A percentile compares a stretch with the other conserved stretches of the same genome.
phyloP scores from a whole-genome alignment of 2,113 vertebrate species.

The Crotalus tigris region DNA sequence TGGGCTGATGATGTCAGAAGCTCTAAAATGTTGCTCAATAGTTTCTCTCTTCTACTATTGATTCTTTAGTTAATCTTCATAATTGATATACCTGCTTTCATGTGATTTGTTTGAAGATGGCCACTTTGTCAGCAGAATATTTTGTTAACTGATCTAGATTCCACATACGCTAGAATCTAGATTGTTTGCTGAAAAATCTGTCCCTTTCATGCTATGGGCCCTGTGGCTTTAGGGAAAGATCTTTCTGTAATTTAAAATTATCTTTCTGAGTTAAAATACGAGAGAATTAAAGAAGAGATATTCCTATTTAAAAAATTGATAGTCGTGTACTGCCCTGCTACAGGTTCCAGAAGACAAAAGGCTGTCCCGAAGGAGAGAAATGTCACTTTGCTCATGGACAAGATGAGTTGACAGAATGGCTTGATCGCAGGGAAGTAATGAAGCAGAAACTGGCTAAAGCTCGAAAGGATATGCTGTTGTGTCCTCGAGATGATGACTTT shows the following conservation, averaged over 20 bases:
- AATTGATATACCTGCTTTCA: background rate
- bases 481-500: conserved; percentile 84
- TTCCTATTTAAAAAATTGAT: background rate
- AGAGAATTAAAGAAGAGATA: background rate
- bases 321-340: accelerated
- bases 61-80: background rate
- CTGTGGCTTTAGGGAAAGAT: background rate
- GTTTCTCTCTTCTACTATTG: background rate
- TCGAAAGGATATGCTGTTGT: conserved; percentile 88
- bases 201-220: background rate
- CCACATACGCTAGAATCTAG: background rate
- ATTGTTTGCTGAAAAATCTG: background rate
- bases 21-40: background rate
- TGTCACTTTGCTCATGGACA: conserved; percentile 88
- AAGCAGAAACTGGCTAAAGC: conserved; percentile 86
- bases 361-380: conserved; percentile 83
- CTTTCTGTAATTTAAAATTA: accelerated
- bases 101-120: background rate
- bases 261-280: background rate
- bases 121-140: background rate
- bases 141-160: background rate
- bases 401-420: conserved; percentile 91
- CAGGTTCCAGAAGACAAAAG: conserved; percentile 76
- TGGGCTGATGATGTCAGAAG: background rate
- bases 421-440: conserved; percentile 83